Evolutionary conservation across 35 echinoderm and acorn worm genomes (phyloP), one percentile per base, ranked within the genome.

Genomic region (Lytechinus variegatus): DNA sequence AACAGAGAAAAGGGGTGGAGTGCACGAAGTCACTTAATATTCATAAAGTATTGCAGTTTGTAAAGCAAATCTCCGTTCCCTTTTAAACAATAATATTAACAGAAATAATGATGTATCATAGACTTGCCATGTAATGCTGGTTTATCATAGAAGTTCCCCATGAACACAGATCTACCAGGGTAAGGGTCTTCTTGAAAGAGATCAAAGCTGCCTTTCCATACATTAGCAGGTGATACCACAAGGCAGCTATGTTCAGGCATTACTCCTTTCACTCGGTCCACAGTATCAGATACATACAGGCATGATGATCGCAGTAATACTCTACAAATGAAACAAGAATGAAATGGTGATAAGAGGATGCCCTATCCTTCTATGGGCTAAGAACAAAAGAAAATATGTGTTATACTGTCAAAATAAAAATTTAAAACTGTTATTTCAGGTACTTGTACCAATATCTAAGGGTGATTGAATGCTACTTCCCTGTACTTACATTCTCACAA

Each of bases 221-320:
- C 96, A 95, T 97, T 97, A 86, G 98, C 98, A 8, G 98, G 98
- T 53, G 98, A 99, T 4, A 99, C 95, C 6, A 97, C 88, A 44
- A 99, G 96, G 94, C 98, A 99, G 92, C 96, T 96, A 93, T 99
- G 98, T 52, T 97, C 93, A 19, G 98, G 98, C 53, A 99, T 60
- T 24, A 93, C 52, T 9, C 87, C 95, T 54, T 95, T 95, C 52
- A 96, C 91, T 44, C 96, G 94, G 9, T 95, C 86, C 28, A 72
- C 94, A 24, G 95, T 95, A 86, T 97, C 87, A 4, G 90, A 94
- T 19, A 99, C 98, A 95, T 99, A 99, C 86, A 96, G 94, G 54
- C 98, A 99, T 52, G 97, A 87, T 27, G 97, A 96, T 33, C 97
- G 95, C 19, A 97, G 94, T 4, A 95, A 56, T 57, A 97, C 58